These are phyloP conservation scores for Strigamia transsilvanica DNA, from an alignment of 2,888 invertebrate genomes.

Conservation along the genomic window DNA sequence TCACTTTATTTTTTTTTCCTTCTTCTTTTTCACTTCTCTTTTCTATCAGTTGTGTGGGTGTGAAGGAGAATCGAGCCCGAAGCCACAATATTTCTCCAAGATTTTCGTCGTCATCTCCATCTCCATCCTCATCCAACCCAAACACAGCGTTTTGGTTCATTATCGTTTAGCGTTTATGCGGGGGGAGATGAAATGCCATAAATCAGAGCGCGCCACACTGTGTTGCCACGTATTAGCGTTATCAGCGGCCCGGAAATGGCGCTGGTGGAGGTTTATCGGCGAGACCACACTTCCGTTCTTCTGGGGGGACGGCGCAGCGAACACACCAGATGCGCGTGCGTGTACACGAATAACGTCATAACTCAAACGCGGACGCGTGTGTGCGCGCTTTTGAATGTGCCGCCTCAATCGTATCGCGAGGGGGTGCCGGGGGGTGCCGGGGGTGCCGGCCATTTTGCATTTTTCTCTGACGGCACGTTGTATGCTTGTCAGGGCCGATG, in stretches of 20 bases:
- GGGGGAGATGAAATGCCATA: constrained; percentile 24
- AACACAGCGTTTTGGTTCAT: constrained; percentile 13
- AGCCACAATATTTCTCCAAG: neutral
- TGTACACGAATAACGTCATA: constrained; percentile 20
- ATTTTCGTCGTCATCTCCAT: neutral
- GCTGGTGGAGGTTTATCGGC: constrained; percentile 7
- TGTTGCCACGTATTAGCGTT: constrained; percentile 33
- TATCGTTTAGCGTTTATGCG: constrained; percentile 8
- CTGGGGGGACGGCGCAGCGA: constrained; percentile 12
- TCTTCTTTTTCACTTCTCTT: neutral
- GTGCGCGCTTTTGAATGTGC: neutral
- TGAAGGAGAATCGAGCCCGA: neutral
- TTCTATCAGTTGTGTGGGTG: no score
- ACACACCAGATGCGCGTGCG: neutral
- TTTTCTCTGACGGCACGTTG: neutral
- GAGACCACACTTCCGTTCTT: constrained; percentile 17
- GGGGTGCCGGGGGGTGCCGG: neutral
- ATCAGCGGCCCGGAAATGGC: constrained; percentile 18
- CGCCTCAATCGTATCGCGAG: constrained; percentile 31
- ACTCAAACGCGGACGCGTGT: no score
- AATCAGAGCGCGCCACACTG: constrained; percentile 19
- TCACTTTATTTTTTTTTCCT: neutral
- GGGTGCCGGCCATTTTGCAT: constrained; percentile 30
- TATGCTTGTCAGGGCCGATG: no score
- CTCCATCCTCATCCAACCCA: no score